Evolutionary conservation across 1,140 invertebrate species (phyloP), one percentile per base, ranked within the genome.

Genomic region (Drosophila orena): DNA sequence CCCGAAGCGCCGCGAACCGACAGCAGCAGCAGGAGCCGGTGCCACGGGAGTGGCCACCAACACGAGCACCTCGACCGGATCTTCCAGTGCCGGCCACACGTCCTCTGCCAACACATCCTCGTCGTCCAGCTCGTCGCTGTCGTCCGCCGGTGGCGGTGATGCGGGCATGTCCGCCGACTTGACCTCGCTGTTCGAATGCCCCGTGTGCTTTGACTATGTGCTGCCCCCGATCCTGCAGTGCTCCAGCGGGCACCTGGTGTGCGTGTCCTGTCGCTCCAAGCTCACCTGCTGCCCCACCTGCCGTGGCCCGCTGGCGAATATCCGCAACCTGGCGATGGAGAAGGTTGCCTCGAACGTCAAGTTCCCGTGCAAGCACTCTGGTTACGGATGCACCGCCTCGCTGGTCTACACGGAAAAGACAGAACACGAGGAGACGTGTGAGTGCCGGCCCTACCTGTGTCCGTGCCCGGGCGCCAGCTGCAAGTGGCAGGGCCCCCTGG

Each of bases 171-270:
- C 96, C 35, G 95, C 97, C 76, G 98, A 99, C 92, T 93, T 99
- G 86, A 98, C 98, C 38, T 98, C 97, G 64, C 94, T 99, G 17
- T 99, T 99, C 93, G 99, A 99, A 93, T 99, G 99, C 93, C 99
- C 99, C 11, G 99, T 99, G 53, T 99, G 99, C 93, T 99, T 99
- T 93, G 99, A 99, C 93, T 99, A 99, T 95, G 99, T 99, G 64
- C 94, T 99, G 84, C 99, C 99, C 60, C 99, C 99, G 15, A 99
- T 97, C 77, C 93, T 97, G 89, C 97, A 97, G 92, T 97, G 97
- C 92, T 96, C 97, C 92, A 97, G 96, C 85, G 97, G 97, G 38
- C 97, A 97, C 93, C 93, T 97, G 62, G 96, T 97, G 66, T 99
- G 99, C 94, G 97, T 97, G 43, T 97, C 96, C 88, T 99, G 99